phyloP scores from a whole-genome alignment of 2,888 invertebrate genomes.

The Reticulitermes lucifugus region DNA sequence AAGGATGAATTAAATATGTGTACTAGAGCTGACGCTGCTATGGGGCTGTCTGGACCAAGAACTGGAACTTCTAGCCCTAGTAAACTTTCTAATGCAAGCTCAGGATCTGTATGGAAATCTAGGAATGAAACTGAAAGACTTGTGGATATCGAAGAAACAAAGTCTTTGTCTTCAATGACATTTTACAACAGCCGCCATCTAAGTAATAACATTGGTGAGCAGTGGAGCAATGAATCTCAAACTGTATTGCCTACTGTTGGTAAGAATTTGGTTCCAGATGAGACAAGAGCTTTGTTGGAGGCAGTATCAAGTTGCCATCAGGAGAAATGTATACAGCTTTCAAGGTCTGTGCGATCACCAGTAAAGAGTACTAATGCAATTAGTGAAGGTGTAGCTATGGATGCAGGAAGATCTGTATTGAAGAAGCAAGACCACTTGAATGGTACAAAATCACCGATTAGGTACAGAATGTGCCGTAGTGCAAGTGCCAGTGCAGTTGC shows the following conservation, averaged over 20 bases:
- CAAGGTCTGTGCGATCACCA: background rate
- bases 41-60: background rate
- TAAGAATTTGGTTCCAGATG: background rate
- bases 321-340: background rate
- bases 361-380: background rate
- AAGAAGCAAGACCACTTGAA: constrained; percentile 28
- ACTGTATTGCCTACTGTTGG: background rate
- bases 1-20: background rate
- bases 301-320: background rate
- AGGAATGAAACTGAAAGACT: constrained; percentile 16
- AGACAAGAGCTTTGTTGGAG: background rate
- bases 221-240: background rate
- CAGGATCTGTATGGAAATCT: background rate
- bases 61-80: constrained; percentile 1
- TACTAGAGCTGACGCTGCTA: background rate
- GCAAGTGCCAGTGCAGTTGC: constrained; percentile 42
- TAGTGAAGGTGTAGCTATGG: background rate
- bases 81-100: background rate
- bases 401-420: background rate
- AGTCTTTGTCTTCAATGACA: constrained; percentile 41
- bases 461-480: constrained; percentile 22
- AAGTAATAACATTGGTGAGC: background rate
- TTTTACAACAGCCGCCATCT: constrained; percentile 44
- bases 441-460: constrained; percentile 3
- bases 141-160: constrained; percentile 11